Evolutionary conservation across 1,140 invertebrate species (phyloP).

Genomic region (Zophobas morio): DNA sequence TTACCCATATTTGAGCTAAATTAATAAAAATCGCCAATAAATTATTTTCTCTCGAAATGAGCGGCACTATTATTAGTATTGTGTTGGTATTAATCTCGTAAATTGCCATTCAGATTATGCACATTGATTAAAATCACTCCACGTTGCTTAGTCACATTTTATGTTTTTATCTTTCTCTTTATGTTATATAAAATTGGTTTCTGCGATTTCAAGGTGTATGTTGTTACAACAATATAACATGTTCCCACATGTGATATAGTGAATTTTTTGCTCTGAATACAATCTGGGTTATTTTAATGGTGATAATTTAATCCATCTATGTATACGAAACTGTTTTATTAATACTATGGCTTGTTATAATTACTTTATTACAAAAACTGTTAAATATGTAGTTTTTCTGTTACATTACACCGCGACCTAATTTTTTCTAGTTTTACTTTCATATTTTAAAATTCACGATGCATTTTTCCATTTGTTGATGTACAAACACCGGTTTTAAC

Average conservation of each 20-base stretch:
- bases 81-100: neutral
- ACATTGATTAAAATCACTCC: conserved; percentile 25
- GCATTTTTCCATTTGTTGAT: neutral
- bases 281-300: conserved; percentile 37
- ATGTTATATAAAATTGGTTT: conserved; percentile 20
- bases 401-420: neutral
- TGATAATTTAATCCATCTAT: conserved; percentile 33
- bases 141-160: conserved; percentile 39
- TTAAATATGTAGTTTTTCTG: neutral
- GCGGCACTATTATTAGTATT: conserved; percentile 1
- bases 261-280: conserved; percentile 39
- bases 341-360: conserved; percentile 5
- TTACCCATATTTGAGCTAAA: conserved; percentile 32
- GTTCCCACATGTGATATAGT: conserved; percentile 40
- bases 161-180: conserved; percentile 32
- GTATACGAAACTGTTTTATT: conserved; percentile 22
- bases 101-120: conserved; percentile 16
- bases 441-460: neutral
- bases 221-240: conserved; percentile 17
- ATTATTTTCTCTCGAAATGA: conserved; percentile 33
- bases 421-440: conserved; percentile 12
- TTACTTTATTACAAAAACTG: conserved; percentile 15
- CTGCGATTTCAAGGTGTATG: neutral
- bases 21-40: conserved; percentile 29
- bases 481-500: neutral